A percentile compares a stretch with the other conserved stretches of the same genome.
Evolutionary conservation across 2,113 vertebrate genomes (phyloP).

Genomic region (Microcebus ravelobensis): DNA sequence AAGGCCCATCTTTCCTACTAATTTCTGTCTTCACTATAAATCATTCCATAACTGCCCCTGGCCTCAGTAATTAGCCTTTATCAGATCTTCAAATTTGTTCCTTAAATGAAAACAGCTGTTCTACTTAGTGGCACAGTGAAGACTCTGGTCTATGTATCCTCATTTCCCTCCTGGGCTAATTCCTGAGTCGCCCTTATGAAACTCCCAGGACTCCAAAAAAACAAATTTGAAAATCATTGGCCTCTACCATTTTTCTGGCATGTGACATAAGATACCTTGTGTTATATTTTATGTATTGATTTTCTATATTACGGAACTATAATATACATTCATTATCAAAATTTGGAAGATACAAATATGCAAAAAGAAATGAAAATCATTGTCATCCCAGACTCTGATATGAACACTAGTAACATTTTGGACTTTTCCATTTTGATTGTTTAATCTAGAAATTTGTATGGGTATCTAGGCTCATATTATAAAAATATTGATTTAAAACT

Average conservation of each 20-base stretch:
- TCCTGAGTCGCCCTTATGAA: neutral
- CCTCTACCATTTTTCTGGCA: neutral
- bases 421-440: neutral
- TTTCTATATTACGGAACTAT: neutral
- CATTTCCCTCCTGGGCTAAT: neutral
- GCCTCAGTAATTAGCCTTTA: neutral
- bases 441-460: neutral
- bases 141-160: neutral
- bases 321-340: slow-evolving; percentile 1
- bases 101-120: neutral
- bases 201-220: neutral
- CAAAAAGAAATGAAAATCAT: neutral
- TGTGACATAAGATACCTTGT: neutral
- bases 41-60: neutral
- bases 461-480: neutral
- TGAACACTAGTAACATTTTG: slow-evolving; percentile 6
- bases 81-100: neutral
- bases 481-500: neutral
- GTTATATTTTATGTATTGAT: neutral
- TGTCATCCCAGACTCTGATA: neutral
- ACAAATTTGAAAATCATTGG: neutral
- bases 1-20: neutral
- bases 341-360: neutral
- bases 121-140: neutral
- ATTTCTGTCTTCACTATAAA: neutral